Evolutionary conservation across 2,888 invertebrate species (phyloP).

Genomic region (Fragum fragum): DNA sequence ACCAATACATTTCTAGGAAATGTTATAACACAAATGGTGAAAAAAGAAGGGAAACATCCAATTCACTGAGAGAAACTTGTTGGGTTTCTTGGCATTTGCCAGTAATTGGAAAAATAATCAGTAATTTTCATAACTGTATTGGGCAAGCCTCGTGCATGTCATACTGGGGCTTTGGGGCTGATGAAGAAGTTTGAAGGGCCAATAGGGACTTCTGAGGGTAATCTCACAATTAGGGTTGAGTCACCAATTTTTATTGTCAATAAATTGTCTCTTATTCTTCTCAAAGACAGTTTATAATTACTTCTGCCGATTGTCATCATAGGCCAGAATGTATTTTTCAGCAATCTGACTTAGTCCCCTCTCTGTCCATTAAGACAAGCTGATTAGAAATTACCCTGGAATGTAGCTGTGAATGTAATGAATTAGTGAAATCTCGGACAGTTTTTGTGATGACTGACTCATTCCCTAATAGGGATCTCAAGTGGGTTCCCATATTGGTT

Average conservation of each 20-base stretch:
- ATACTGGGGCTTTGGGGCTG: slow-evolving; percentile 8
- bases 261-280: slow-evolving; percentile 18
- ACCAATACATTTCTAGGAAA: too few relatives aligned
- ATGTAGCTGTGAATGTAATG: slow-evolving; percentile 30
- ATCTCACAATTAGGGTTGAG: slow-evolving; percentile 29
- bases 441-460: slow-evolving; percentile 17
- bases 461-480: slow-evolving; percentile 28
- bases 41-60: background rate
- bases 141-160: slow-evolving; percentile 7
- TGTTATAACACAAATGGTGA: too few relatives aligned
- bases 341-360: slow-evolving; percentile 7
- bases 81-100: slow-evolving; percentile 5
- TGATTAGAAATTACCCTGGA: slow-evolving; percentile 17
- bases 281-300: slow-evolving; percentile 37
- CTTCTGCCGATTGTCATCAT: slow-evolving; percentile 30
- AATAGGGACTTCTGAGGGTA: slow-evolving; percentile 13
- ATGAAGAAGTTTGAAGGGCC: slow-evolving; percentile 14
- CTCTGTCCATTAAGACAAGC: slow-evolving; percentile 35
- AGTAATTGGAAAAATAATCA: slow-evolving; percentile 31
- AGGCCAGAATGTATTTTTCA: slow-evolving; percentile 28
- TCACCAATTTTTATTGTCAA: slow-evolving; percentile 28
- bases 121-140: slow-evolving; percentile 28
- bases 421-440: slow-evolving; percentile 39
- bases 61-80: slow-evolving; percentile 7
- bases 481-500: slow-evolving; percentile 19